These are phyloP conservation scores for Raja brachyura DNA, from an alignment of 2,113 vertebrate species.

Conservation along the genomic window DNA sequence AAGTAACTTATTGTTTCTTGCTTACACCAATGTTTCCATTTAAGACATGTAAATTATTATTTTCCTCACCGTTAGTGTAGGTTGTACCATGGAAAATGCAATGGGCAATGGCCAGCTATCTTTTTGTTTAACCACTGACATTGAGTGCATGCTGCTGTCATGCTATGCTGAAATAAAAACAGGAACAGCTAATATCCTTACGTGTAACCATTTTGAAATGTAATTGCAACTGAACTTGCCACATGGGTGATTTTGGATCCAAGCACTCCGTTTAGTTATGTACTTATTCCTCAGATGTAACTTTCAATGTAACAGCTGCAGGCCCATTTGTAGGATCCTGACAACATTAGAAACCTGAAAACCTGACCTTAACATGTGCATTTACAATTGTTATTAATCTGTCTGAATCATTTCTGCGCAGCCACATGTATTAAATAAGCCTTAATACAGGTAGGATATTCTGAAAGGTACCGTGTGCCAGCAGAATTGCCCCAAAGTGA, in stretches of 20 bases:
- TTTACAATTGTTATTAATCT: neutral
- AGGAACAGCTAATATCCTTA: neutral
- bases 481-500: neutral
- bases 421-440: neutral
- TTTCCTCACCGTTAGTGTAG: neutral
- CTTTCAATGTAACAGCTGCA: neutral
- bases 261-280: neutral
- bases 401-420: neutral
- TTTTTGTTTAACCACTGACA: neutral
- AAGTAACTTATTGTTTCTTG: neutral
- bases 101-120: neutral
- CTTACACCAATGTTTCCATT: neutral
- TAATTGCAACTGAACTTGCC: constrained; percentile 18
- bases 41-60: constrained; percentile 1
- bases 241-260: neutral
- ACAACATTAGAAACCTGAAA: neutral
- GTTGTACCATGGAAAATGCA: neutral
- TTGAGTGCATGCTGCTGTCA: neutral
- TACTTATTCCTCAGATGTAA: neutral
- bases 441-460: neutral
- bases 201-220: neutral
- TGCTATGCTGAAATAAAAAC: neutral
- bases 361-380: neutral
- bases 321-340: neutral
- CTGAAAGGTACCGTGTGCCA: neutral